Conservation (phyloP, 2,888 invertebrate genomes). For the Cinara cedri region DNA sequence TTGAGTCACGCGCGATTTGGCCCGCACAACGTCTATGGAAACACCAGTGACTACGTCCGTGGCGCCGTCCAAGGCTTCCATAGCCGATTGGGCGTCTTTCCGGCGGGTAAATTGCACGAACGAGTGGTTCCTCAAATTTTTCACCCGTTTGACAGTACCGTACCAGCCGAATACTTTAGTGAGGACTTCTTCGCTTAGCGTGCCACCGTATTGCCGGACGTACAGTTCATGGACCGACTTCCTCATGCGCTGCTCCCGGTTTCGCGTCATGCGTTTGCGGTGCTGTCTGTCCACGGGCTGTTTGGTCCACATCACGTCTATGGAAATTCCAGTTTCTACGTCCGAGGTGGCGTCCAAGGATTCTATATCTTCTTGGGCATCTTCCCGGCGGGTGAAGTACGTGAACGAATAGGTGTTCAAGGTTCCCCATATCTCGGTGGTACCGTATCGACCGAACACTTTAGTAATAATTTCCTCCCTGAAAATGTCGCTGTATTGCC, state of each 20-base stretch:
- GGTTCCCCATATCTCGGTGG: constrained; percentile 14
- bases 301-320: constrained; percentile 39
- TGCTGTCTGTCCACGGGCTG: constrained; percentile 24
- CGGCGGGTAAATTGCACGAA: constrained; percentile 28
- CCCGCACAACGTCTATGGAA: constrained; percentile 28
- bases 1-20: constrained; percentile 22
- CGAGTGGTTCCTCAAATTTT: constrained; percentile 31
- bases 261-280: constrained; percentile 21
- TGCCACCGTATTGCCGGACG: constrained; percentile 20
- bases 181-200: neutral
- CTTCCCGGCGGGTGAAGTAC: constrained; percentile 18
- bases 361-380: constrained; percentile 17
- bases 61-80: constrained; percentile 17
- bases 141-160: constrained; percentile 20
- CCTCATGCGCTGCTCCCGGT: constrained; percentile 19
- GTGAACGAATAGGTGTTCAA: constrained; percentile 39
- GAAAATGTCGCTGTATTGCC: constrained; percentile 8
- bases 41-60: constrained; percentile 9
- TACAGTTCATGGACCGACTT: constrained; percentile 34
- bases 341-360: constrained; percentile 9
- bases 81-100: constrained; percentile 11
- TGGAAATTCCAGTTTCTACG: neutral
- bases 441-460: neutral
- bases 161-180: constrained; percentile 8
- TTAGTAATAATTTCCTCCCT: too few species aligned